These are phyloP conservation scores for Ganaspis sp. DNA, from an alignment of 1,140 invertebrate genomes.

Conservation along the genomic window DNA sequence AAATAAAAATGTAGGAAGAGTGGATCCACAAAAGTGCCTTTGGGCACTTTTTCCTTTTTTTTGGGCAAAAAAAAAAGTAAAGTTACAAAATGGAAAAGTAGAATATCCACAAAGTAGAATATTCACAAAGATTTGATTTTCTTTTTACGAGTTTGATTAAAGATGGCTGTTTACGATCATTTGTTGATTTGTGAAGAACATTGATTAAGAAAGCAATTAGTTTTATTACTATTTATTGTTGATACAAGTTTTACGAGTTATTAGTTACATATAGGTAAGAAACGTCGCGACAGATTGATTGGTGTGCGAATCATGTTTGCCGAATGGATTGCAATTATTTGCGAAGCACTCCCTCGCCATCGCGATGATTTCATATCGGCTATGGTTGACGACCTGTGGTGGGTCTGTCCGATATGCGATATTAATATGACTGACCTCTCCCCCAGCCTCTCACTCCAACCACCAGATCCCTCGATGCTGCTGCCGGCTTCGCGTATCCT, in stretches of 20 bases:
- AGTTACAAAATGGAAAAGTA: too few relatives aligned
- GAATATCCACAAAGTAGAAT: too few relatives aligned
- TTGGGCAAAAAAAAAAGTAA: too few relatives aligned
- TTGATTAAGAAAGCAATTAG: neutral
- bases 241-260: conserved; percentile 48
- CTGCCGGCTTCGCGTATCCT: conserved; percentile 10
- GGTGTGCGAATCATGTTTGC: conserved; percentile 59
- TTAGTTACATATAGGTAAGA: conserved; percentile 49
- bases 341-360: conserved; percentile 71
- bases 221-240: conserved; percentile 19
- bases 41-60: too few relatives aligned
- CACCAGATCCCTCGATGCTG: neutral
- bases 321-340: conserved; percentile 75
- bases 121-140: too few relatives aligned
- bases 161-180: too few relatives aligned
- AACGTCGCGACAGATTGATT: conserved; percentile 62
- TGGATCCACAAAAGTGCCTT: too few relatives aligned
- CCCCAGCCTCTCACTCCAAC: conserved; percentile 28
- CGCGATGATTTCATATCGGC: conserved; percentile 71
- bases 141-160: too few relatives aligned
- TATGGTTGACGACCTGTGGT: conserved; percentile 55
- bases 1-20: too few relatives aligned
- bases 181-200: too few relatives aligned
- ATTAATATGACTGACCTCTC: conserved; percentile 63
- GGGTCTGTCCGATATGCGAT: conserved; percentile 61